Conservation (phyloP, 2,797 vertebrate genomes). For the Brachymystax lenok region DNA sequence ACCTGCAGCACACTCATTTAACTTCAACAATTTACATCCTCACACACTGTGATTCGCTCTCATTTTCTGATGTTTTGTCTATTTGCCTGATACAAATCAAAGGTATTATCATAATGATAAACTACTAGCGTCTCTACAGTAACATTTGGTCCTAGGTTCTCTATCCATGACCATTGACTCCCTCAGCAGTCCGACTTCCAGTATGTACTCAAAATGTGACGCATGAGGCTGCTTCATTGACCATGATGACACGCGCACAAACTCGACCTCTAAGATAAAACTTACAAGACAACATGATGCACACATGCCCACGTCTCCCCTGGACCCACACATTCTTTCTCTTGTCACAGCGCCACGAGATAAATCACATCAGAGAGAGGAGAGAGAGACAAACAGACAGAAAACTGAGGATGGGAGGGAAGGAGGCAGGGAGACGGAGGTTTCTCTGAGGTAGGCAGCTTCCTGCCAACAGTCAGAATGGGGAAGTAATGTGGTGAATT, state of each 20-base stretch:
- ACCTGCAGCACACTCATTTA: not conserved
- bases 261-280: constrained; percentile 63
- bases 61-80: constrained; percentile 35
- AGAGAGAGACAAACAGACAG: no score
- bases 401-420: no score
- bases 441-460: constrained; percentile 21
- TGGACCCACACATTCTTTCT: constrained; percentile 53
- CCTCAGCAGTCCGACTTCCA: not conserved
- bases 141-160: not conserved
- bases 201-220: constrained; percentile 40
- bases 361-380: constrained; percentile 40
- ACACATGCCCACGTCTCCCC: constrained; percentile 41
- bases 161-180: not conserved
- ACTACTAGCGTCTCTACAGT: no score
- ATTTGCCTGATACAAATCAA: not conserved
- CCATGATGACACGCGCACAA: constrained; percentile 51
- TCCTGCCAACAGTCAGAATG: constrained; percentile 45
- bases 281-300: constrained; percentile 41
- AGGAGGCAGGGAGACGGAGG: not conserved
- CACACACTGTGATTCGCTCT: not conserved
- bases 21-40: not conserved
- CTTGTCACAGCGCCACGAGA: constrained; percentile 34
- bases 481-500: constrained; percentile 56
- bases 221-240: constrained; percentile 53
- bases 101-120: not conserved